A percentile compares a stretch with the other conserved stretches of the same genome.
phyloP scores from a whole-genome alignment of 1,140 invertebrate genomes.

The Microplitis mediator region DNA sequence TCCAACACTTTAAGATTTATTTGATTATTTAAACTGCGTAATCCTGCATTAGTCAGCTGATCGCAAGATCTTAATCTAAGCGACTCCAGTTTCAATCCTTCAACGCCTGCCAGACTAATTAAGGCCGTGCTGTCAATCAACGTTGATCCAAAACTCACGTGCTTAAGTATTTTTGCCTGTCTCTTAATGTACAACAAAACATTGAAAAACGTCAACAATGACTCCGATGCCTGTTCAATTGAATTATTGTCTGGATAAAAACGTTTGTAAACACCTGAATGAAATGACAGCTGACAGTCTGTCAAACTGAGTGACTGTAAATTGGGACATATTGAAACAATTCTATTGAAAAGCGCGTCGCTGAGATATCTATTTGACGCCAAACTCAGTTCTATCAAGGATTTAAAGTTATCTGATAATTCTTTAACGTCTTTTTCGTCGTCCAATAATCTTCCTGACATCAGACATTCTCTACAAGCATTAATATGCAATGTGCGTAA shows the following conservation, averaged over 20 bases:
- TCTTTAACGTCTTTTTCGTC: conserved; percentile 62
- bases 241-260: conserved; percentile 67
- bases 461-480: conserved; percentile 72
- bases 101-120: conserved; percentile 61
- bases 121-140: conserved; percentile 70
- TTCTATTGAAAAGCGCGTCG: conserved; percentile 71
- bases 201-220: conserved; percentile 73
- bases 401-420: conserved; percentile 61
- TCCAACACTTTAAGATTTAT: conserved; percentile 66
- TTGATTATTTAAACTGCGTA: conserved; percentile 67
- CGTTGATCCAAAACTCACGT: conserved; percentile 70
- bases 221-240: conserved; percentile 66
- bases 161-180: conserved; percentile 64
- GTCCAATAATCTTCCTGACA: conserved; percentile 72
- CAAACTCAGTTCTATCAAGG: conserved; percentile 67
- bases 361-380: conserved; percentile 73
- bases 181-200: conserved; percentile 65
- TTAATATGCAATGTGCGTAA: conserved; percentile 67
- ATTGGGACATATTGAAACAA: conserved; percentile 67
- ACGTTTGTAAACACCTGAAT: conserved; percentile 68
- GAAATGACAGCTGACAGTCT: conserved; percentile 72
- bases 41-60: conserved; percentile 69
- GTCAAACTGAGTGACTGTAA: conserved; percentile 69
- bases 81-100: conserved; percentile 64
- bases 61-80: conserved; percentile 68